These are phyloP conservation scores for Natrix natrix DNA, from an alignment of 2,797 vertebrate genomes.

Conservation along the genomic window DNA sequence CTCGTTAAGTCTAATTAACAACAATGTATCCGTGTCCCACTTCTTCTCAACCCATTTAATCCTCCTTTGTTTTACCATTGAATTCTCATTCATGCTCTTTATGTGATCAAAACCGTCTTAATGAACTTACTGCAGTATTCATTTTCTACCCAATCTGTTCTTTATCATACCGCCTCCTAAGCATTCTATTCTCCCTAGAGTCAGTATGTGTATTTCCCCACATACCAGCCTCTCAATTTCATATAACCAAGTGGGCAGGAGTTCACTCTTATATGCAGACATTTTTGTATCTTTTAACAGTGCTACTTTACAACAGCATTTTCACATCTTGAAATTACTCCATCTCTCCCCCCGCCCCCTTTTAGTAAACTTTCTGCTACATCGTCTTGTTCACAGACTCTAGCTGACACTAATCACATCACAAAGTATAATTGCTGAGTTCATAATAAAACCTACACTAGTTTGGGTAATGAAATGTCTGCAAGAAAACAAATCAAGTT, in stretches of 20 bases:
- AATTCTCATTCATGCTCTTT: neutral
- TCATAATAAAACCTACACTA: neutral
- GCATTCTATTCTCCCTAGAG: neutral
- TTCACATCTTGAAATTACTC: neutral
- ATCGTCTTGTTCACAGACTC: neutral
- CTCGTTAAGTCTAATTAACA: neutral
- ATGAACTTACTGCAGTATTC: neutral
- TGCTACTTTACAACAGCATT: neutral
- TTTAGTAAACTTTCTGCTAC: neutral
- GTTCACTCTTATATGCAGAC: neutral
- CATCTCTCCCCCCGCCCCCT: neutral
- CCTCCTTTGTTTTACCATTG: neutral
- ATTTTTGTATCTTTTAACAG: neutral
- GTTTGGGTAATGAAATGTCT: neutral
- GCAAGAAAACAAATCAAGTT: neutral
- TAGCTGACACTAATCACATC: neutral
- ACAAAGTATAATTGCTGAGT: neutral
- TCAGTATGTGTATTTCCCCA: neutral
- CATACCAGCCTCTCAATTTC: neutral
- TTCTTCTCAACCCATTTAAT: neutral
- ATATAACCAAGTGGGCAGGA: neutral
- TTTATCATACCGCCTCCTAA: neutral
- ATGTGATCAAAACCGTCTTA: neutral
- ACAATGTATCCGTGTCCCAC: neutral
- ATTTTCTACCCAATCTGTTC: neutral